Evolutionary conservation across 1,140 invertebrate species (phyloP).

Genomic region (Drosophila hydei): DNA sequence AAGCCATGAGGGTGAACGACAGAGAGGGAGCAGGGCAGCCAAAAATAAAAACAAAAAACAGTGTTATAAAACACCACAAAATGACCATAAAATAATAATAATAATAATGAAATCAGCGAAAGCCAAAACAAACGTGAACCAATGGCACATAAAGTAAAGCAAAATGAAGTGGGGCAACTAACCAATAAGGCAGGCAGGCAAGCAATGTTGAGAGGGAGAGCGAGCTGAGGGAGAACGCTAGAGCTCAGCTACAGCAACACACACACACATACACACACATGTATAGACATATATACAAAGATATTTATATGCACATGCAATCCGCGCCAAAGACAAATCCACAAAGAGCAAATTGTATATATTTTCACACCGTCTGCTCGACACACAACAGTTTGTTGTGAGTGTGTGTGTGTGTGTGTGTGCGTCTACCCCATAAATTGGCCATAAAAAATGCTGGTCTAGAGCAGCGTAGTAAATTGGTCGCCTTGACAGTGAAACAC

Average conservation of each 20-base stretch:
- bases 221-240: background rate
- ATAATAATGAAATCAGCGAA: constrained; percentile 71
- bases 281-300: background rate
- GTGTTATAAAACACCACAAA: constrained; percentile 43
- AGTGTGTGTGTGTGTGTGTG: constrained; percentile 8
- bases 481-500: constrained; percentile 25
- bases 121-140: constrained; percentile 40
- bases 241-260: too few relatives aligned
- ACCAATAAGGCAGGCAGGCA: background rate
- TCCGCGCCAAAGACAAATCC: constrained; percentile 13
- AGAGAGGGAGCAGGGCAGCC: background rate
- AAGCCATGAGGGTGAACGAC: background rate
- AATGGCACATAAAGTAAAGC: constrained; percentile 64
- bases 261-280: background rate
- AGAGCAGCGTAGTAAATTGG: constrained; percentile 18
- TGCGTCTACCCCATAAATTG: constrained; percentile 18
- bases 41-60: constrained; percentile 18
- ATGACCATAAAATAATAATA: constrained; percentile 66
- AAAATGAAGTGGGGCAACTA: constrained; percentile 36
- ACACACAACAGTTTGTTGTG: constrained; percentile 10
- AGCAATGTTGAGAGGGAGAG: too few relatives aligned
- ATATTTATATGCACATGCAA: constrained; percentile 1
- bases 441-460: constrained; percentile 42
- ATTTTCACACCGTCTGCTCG: constrained; percentile 19
- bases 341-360: constrained; percentile 30